Base-by-base conservation (phyloP, 2,888 invertebrate species). In the Pseudococcus viburni region DNA sequence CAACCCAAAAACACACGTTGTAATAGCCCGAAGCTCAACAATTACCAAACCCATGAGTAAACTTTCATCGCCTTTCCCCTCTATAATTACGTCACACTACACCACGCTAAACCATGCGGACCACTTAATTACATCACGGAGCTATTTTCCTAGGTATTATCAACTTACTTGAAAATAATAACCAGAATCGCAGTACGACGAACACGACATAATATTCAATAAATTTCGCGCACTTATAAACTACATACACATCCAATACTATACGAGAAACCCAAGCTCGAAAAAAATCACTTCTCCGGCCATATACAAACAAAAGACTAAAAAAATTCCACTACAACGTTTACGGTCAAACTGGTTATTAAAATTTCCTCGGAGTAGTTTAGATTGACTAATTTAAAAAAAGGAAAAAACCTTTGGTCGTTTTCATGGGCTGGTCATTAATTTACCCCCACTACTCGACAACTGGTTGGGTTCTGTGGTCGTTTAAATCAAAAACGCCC, bases 381-480 rank as follows among this genome's bases (percentile, higher is more conserved):
- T 55, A 59, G 55, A 87, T 80, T 88, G 77, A 80, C 39, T 80
- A 33, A 88, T 39, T 51, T 55, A 46, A 64, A 64, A 64, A 84
- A 84, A 12, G 11, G 17, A 48, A n/a, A 84, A 84, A 42, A 51
- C 39, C 64, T 85, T 86, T 46, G 55, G 42, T 88, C 88, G 80
- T 88, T 59, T 88, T 33, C 80, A 83, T 83, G 64, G 85, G 80
- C 80, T 88, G 88, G 88, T 88, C 88, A 88, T 88, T 88, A 80
- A 88, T 83, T 55, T 51, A 39, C 83, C 88, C 80, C 88, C 42
- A 88, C 88, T 59, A 88, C 80, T 19, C 26, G 46, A 83, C 8
- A 19, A 83, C 80, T 26, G 80, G 80, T 83, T 83, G 42, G 80
- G 42, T 83, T 83, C 80, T 83, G 80, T 83, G 80, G 80, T 46